Evolutionary conservation across 2,113 vertebrate species (phyloP), one percentile per base, ranked within the genome.

Genomic region (Oxygymnocypris stewartii): DNA sequence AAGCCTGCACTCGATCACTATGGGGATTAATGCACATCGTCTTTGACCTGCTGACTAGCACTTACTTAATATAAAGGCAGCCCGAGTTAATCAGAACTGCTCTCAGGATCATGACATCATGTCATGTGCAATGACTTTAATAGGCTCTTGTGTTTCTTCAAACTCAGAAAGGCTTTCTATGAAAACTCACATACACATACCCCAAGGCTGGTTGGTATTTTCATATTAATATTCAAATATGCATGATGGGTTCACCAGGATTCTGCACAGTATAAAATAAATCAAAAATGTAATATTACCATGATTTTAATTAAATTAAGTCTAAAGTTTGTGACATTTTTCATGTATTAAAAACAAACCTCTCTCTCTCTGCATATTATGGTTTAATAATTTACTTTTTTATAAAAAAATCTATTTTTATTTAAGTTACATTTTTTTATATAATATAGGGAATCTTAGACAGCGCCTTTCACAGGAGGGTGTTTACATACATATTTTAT

Each of bases 41-140:
- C 25, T 76, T 35, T 86, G 84, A 84, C 54, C 69, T 84, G 87
- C 81, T 80, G 16, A 79, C 75, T 79, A 65, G 65, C 75, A 79
- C 79, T 61, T 79, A 74, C 65, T 86, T 76, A 79, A 84, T 82
- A 75, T 57, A 44, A 71, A 84, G 61, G 25, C 61, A 69, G 0
- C 40, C 25, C 7, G 40, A 82, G 61, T 69, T 82, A 65, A 82
- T 35, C 35, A 18, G 61, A 49, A 4, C 79, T 65, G 40, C 79
- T 49, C 59, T 82, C 40, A 37, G 16, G 40, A 37, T 57, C 14
- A 23, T 79, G 49, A 23, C 80, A 23, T 69, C 8, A 69, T 28
- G 7, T 49, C 42, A 47, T 63, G 61, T 31, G 4, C 79, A 31
- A 8, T 20, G 40, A 61, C 54, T 61, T 61, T 31, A 37, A n/a